These are phyloP conservation scores for Meteorus cinctellus DNA, from an alignment of 2,888 invertebrate species.

Conservation along the genomic window DNA sequence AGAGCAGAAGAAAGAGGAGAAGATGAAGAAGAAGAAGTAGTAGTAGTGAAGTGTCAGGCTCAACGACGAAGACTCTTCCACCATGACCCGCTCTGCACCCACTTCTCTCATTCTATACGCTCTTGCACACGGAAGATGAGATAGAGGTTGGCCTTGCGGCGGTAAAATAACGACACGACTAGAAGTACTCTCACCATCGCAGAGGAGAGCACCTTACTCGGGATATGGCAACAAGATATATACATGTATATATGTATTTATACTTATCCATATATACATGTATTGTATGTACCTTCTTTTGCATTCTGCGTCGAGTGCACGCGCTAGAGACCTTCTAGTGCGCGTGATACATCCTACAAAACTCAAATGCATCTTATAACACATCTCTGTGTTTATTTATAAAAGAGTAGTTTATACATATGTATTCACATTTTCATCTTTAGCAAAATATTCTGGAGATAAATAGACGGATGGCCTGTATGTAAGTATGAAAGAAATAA, in stretches of 20 bases:
- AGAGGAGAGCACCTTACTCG: constrained; percentile 57
- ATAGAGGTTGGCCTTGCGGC: constrained; percentile 67
- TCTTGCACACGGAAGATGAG: constrained; percentile 57
- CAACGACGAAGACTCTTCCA: constrained; percentile 41
- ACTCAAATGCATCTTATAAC: constrained; percentile 7
- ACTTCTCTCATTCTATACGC: constrained; percentile 42
- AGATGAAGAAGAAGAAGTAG: constrained; percentile 33
- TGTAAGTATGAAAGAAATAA: not conserved
- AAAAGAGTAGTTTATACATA: not conserved
- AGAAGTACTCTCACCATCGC: constrained; percentile 54
- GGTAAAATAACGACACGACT: constrained; percentile 68
- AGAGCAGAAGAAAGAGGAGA: not conserved
- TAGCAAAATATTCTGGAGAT: not conserved
- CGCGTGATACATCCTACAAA: constrained; percentile 1
- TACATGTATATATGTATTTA: not conserved
- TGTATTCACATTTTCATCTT: not conserved
- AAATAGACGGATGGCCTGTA: not conserved
- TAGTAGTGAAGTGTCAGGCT: constrained; percentile 43
- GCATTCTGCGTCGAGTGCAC: not conserved
- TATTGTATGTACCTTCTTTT: constrained; percentile 2
- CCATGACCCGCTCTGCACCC: constrained; percentile 51
- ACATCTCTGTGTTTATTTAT: not conserved
- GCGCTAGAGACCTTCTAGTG: not conserved
- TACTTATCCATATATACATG: not conserved
- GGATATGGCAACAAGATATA: constrained; percentile 36